Percentiles rank a stretch among this genome's conserved stretches.
phyloP scores from a whole-genome alignment of 2,888 invertebrate genomes.

The Hemistola chrysoprasaria region DNA sequence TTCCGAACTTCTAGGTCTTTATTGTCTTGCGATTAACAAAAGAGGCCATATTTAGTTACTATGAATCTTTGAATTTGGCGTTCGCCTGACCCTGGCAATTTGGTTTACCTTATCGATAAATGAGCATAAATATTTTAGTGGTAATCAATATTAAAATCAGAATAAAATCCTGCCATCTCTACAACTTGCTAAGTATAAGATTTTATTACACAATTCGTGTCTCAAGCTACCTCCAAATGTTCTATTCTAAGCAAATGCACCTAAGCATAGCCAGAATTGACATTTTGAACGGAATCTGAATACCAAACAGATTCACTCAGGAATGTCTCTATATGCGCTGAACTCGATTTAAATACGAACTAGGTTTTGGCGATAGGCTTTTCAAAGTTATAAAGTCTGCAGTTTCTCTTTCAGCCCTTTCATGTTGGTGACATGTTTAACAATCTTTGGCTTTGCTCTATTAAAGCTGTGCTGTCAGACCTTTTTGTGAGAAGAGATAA shows the following conservation, averaged over 20 bases:
- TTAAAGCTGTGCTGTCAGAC: no score
- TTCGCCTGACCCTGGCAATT: neutral
- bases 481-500: no score
- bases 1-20: constrained; percentile 35
- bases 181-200: no score
- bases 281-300: constrained; percentile 22
- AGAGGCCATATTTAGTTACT: constrained; percentile 42
- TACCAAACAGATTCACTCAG: constrained; percentile 22
- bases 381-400: no score
- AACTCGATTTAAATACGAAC: constrained; percentile 7
- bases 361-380: neutral
- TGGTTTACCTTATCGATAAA: no score
- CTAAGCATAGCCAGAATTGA: constrained; percentile 16
- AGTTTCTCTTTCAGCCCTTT: no score
- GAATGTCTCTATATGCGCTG: constrained; percentile 13
- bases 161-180: no score
- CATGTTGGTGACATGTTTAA: no score
- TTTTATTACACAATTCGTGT: no score
- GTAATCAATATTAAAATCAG: no score
- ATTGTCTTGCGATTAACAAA: constrained; percentile 43
- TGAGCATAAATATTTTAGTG: no score
- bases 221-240: constrained; percentile 10
- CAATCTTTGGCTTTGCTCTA: no score
- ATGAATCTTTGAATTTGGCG: constrained; percentile 20
- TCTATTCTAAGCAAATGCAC: constrained; percentile 21